phyloP scores from a whole-genome alignment of 2,888 invertebrate genomes.

The Hydraecia micacea region DNA sequence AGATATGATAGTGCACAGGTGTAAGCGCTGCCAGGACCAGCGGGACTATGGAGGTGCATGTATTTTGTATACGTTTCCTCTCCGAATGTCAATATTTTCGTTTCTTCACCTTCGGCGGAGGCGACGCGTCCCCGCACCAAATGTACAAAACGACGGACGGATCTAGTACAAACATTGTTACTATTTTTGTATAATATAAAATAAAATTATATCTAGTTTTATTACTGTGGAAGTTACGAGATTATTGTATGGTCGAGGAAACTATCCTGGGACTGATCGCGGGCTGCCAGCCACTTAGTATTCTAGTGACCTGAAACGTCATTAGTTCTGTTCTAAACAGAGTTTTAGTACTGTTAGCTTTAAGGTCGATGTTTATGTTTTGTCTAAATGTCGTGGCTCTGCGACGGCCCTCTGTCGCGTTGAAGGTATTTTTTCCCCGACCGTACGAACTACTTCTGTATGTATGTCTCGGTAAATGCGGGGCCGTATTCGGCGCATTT shows the following conservation, averaged over 20 bases:
- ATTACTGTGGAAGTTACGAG: conserved; percentile 77
- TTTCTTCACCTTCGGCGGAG: conserved; percentile 63
- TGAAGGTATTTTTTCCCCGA: conserved; percentile 71
- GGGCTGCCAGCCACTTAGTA: conserved; percentile 41
- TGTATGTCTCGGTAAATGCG: conserved; percentile 68
- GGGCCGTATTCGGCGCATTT: conserved; percentile 77
- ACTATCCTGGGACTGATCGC: conserved; percentile 49
- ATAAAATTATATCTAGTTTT: conserved; percentile 85
- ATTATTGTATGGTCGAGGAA: conserved; percentile 74
- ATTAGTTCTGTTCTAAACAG: conserved; percentile 59
- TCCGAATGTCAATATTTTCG: conserved; percentile 51
- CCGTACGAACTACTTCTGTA: conserved; percentile 68
- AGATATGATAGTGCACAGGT: too few relatives aligned
- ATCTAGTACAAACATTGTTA: conserved; percentile 90
- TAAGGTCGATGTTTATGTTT: conserved; percentile 45
- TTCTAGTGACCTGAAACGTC: conserved; percentile 61
- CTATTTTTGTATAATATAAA: conserved; percentile 89
- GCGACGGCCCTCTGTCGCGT: conserved; percentile 22
- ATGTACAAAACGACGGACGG: conserved; percentile 87
- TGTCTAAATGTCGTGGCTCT: conserved; percentile 32
- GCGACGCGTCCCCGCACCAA: conserved; percentile 80
- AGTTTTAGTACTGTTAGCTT: conserved; percentile 56
- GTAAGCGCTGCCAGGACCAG: not conserved
- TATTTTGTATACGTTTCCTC: conserved; percentile 29
- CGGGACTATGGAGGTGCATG: conserved; percentile 14